Percentiles rank a stretch among this genome's conserved stretches.
phyloP scores from a whole-genome alignment of 2,113 vertebrate genomes.

The Alligator sinensis region DNA sequence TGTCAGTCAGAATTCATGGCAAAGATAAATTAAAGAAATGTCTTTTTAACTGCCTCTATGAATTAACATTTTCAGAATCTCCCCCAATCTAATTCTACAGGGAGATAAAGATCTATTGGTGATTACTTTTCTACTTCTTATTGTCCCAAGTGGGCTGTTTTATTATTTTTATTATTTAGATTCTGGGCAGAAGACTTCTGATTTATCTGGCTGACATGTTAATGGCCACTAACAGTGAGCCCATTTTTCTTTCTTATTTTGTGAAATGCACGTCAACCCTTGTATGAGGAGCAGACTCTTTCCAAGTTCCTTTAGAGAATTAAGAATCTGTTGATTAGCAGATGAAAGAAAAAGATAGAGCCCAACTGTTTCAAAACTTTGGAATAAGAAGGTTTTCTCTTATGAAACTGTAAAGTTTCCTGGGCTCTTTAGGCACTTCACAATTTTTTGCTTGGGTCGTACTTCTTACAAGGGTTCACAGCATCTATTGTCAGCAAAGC shows the following conservation, averaged over 20 bases:
- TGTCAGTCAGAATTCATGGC: conserved; percentile 72
- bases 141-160: conserved; percentile 33
- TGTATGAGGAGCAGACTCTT: conserved; percentile 52
- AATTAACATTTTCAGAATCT: conserved; percentile 67
- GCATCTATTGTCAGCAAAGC: conserved; percentile 39
- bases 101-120: conserved; percentile 57
- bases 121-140: conserved; percentile 73
- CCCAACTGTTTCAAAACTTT: not conserved
- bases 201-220: conserved; percentile 77
- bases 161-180: conserved; percentile 72
- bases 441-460: conserved; percentile 1
- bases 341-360: not conserved
- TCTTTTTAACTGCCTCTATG: conserved; percentile 66
- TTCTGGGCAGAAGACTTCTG: conserved; percentile 52
- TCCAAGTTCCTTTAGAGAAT: conserved; percentile 30
- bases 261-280: conserved; percentile 61
- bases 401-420: conserved; percentile 10
- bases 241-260: conserved; percentile 68
- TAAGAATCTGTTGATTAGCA: conserved; percentile 29
- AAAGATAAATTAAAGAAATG: conserved; percentile 69
- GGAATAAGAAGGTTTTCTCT: not conserved
- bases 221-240: conserved; percentile 67
- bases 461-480: conserved; percentile 57
- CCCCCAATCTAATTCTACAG: conserved; percentile 1
- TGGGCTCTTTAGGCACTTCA: not conserved